phyloP scores from a whole-genome alignment of 2,113 vertebrate species.

The Haemorhous mexicanus region DNA sequence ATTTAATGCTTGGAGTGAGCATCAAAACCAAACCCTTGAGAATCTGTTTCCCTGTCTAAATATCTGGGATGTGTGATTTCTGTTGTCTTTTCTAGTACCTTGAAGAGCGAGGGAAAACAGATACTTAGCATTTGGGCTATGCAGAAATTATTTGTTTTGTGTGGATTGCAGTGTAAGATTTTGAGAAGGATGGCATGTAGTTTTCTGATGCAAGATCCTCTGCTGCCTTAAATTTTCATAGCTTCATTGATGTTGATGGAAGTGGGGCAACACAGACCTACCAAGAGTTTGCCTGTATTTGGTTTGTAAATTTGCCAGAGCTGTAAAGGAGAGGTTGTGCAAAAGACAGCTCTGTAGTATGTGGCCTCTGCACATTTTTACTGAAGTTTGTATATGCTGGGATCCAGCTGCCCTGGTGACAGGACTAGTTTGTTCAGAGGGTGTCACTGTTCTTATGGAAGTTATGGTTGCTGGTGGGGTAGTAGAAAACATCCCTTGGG shows the following conservation, averaged over 20 bases:
- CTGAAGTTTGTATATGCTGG: neutral
- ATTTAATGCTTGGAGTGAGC: constrained; percentile 11
- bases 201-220: neutral
- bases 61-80: neutral
- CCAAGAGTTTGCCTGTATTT: neutral
- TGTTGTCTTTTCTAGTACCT: neutral
- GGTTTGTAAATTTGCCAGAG: neutral
- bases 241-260: neutral
- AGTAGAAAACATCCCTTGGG: neutral
- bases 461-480: neutral
- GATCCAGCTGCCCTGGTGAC: neutral
- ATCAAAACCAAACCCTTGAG: neutral
- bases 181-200: neutral
- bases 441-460: neutral
- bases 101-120: neutral
- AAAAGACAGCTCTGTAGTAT: neutral
- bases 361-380: neutral
- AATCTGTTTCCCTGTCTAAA: neutral
- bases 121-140: neutral
- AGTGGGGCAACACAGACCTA: neutral
- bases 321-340: neutral
- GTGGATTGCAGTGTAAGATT: neutral
- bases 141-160: neutral
- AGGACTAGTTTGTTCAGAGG: neutral
- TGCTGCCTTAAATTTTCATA: neutral